Evolutionary conservation across 1,140 invertebrate species (phyloP), one percentile per base, ranked within the genome.

Genomic region (Choristoneura fumiferana): DNA sequence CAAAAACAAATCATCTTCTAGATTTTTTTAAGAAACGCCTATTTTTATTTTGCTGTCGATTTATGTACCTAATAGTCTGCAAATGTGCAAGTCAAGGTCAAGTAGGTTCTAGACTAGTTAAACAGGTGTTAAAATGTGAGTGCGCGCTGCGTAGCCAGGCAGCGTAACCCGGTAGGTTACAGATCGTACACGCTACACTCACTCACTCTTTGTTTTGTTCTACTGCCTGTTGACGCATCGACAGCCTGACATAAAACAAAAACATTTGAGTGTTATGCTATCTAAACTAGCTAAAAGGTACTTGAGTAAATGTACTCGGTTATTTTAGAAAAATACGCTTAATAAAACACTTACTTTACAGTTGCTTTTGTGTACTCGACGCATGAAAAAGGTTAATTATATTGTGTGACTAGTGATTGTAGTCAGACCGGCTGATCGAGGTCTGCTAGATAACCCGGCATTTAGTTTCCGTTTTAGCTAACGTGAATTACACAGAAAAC

Each of bases 1-100:
- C 40, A 22, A 40, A 40, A 18, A 17, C 18, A 3, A 18, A 17
- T 3, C 39, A 18, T 14, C 18, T 14, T 43, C n/a, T n/a, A n/a
- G n/a, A n/a, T n/a, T n/a, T n/a, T n/a, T n/a, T n/a, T n/a, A n/a
- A n/a, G n/a, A n/a, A 6, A 8, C 13, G 10, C 15, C 8, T 1
- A 39, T 39, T 37, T 10, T 5, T 37, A 14, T 1, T 8, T 39
- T 1, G 8, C 13, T 13, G 35, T 10, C 3, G 35, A 8, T 37
- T 1, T 37, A 1, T 3, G 38, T 9, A 39, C 15, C 15, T 8
- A 39, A 4, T 14, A 13, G 14, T 12, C n/a, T 60, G 33, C 60
- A 40, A 54, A 45, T 43, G 57, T 22, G 56, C 5, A 38, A 65
- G 62, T 58, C 69, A 71, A 71, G 60, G 65, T 65, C 69, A 57